These are phyloP conservation scores for Diglossa cyanea DNA, from an alignment of 2,797 vertebrate genomes.

Conservation along the genomic window DNA sequence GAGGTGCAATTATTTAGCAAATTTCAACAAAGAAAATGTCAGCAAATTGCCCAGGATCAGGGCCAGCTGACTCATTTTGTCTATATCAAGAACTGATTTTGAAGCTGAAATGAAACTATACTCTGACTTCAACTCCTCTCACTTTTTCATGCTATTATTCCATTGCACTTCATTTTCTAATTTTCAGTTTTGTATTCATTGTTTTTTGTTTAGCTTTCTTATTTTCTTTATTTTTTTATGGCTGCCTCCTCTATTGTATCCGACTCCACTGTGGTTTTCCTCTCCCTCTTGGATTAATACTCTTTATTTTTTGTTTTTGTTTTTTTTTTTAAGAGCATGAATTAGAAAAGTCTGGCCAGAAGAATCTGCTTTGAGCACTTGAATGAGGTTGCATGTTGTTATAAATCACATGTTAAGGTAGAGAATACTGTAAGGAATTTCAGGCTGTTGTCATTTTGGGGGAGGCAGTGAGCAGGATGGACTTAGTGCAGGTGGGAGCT, in stretches of 20 bases:
- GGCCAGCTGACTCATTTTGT: not conserved
- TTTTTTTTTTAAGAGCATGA: fast-evolving
- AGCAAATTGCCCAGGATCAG: not conserved
- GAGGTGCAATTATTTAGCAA: not conserved
- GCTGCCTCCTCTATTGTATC: not conserved
- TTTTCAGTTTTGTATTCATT: fast-evolving
- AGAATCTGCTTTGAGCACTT: not conserved
- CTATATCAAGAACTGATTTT: not conserved
- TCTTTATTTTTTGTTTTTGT: fast-evolving
- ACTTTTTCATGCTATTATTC: not conserved
- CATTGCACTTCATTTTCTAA: not conserved
- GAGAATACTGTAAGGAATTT: not conserved
- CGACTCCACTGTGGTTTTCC: fast-evolving
- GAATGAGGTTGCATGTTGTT: not conserved
- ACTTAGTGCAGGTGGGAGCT: not conserved
- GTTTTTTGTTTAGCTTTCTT: fast-evolving
- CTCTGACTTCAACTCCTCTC: not conserved
- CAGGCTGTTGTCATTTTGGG: not conserved
- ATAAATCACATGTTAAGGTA: not conserved
- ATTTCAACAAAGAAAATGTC: not conserved
- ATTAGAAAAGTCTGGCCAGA: not conserved
- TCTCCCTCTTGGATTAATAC: not conserved
- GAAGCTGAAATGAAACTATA: not conserved
- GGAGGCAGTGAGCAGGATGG: not conserved
- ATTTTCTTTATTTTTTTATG: fast-evolving